phyloP scores from a whole-genome alignment of 2,797 vertebrate genomes.

The Nannoperca obscura region DNA sequence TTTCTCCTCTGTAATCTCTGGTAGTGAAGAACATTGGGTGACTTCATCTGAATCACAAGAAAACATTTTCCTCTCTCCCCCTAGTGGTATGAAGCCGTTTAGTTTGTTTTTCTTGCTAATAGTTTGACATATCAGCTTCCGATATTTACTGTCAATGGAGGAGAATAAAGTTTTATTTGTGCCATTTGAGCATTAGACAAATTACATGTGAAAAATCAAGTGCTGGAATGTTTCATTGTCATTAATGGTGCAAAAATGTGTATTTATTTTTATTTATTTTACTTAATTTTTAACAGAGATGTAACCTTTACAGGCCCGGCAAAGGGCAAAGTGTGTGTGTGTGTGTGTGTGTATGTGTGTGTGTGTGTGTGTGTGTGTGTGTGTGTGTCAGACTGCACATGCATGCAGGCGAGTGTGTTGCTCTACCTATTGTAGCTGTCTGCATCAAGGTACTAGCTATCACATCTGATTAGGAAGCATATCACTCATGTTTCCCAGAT shows the following conservation, averaged over 20 bases:
- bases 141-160: not conserved
- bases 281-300: not conserved
- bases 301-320: not conserved
- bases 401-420: slow-evolving; percentile 14
- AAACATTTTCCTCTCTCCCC: not conserved
- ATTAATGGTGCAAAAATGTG: not conserved
- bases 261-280: not conserved
- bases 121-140: not conserved
- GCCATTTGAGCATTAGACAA: not conserved
- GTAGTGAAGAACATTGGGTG: not conserved
- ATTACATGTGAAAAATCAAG: not conserved
- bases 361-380: slow-evolving; percentile 1
- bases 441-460: slow-evolving; percentile 71
- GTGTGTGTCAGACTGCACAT: not conserved
- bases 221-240: not conserved
- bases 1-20: not conserved
- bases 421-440: slow-evolving; percentile 59
- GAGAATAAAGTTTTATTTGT: not conserved
- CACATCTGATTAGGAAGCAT: slow-evolving; percentile 80
- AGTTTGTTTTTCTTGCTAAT: slow-evolving; percentile 7
- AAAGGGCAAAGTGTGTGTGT: slow-evolving; percentile 7
- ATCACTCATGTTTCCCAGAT: slow-evolving; percentile 84
- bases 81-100: not conserved
- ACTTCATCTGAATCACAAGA: slow-evolving; percentile 3
- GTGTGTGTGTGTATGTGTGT: slow-evolving; percentile 7